A percentile compares a stretch with the other conserved stretches of the same genome.
phyloP scores from a whole-genome alignment of 1,140 invertebrate species.

The Cyclina sinensis region DNA sequence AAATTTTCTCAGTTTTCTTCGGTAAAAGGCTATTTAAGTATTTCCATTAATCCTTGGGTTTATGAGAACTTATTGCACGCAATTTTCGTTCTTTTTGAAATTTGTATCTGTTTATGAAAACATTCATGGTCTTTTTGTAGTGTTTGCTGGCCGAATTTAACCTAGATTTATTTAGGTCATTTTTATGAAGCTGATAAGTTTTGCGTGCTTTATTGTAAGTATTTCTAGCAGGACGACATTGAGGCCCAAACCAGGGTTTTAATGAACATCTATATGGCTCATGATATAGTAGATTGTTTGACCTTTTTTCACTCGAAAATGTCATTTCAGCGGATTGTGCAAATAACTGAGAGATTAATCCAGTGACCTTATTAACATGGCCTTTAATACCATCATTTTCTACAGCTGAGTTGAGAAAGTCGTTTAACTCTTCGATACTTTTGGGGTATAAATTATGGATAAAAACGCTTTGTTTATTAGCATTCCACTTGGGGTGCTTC shows the following conservation, averaged over 20 bases:
- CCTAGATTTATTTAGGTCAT: not conserved
- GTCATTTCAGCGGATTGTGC: not conserved
- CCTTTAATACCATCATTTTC: not conserved
- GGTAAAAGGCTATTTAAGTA: too few species aligned
- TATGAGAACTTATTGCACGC: too few species aligned
- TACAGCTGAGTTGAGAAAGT: not conserved
- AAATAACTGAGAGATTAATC: not conserved
- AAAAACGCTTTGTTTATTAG: not conserved
- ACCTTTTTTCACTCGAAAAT: too few species aligned
- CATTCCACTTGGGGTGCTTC: not conserved
- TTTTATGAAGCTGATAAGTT: too few species aligned
- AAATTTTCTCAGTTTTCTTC: too few species aligned
- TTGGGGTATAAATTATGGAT: not conserved
- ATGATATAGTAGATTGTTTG: too few species aligned
- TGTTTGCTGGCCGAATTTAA: conserved; percentile 4
- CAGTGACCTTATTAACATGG: not conserved
- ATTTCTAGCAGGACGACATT: too few species aligned
- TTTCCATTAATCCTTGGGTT: too few species aligned
- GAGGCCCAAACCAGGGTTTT: too few species aligned
- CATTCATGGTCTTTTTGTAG: conserved; percentile 20
- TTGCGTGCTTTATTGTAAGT: too few species aligned
- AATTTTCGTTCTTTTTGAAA: not conserved
- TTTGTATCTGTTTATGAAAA: too few species aligned
- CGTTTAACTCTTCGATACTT: not conserved
- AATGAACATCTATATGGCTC: too few species aligned